Evolutionary conservation across 2,888 invertebrate species (phyloP), one percentile per base, ranked within the genome.

Genomic region (Lasioglossum calceatum): DNA sequence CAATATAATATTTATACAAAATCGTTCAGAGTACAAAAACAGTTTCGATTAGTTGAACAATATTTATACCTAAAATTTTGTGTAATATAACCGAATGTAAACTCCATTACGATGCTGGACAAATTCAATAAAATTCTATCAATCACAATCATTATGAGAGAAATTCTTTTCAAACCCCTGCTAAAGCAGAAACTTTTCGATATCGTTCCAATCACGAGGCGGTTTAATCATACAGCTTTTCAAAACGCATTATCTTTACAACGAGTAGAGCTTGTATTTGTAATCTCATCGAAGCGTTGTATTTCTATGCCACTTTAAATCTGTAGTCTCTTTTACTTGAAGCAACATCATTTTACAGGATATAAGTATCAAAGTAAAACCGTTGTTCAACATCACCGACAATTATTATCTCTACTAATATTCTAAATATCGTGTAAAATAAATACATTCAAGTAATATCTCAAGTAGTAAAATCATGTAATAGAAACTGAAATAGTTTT

Each of bases 1-100:
- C 36, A 70, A 70, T 70, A 39, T 70, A 39, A 39, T 70, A 70
- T 70, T 70, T 39, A 70, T 70, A 70, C 70, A 70, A 70, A 70
- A 64, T 64, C 8, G 32, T 27, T 64, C 32, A 64, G 16, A 39
- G 39, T 70, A 70, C 39, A 70, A 39, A 70, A 70, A 3, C 70
- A 70, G 70, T 39, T 39, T 70, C 23, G 1, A 39, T 70, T 23
- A 39, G 4, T 39, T n/a, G 70, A 70, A 39, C 23, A 70, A 39
- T 70, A 23, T 70, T 39, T 39, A 10, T 23, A 39, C 23, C 23
- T 39, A 39, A 39, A 70, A 39, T 70, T 70, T 70, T 70, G 39
- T 70, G 39, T 23, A 23, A 12, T n/a, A 23, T 70, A 70, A 70
- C 39, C 4, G 39, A 70, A 39, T 36, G 23, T 39, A 12, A 39